Evolutionary conservation across 1,140 invertebrate genomes (phyloP).

Genomic region (Macrobrachium rosenbergii): DNA sequence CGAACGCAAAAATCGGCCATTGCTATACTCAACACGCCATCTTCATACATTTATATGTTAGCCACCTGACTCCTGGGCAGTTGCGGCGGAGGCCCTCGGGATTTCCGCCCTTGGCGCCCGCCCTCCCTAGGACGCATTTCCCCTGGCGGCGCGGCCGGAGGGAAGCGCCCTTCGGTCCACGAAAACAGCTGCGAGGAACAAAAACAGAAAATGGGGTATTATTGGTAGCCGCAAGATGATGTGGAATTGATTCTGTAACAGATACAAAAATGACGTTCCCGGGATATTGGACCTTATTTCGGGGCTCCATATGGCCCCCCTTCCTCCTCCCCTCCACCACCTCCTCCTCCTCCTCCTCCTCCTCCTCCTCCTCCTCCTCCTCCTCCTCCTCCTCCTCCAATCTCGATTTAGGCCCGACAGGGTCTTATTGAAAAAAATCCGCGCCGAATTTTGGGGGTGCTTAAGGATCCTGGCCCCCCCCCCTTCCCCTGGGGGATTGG

Average conservation of each 20-base stretch:
- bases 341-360: not conserved
- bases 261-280: constrained; percentile 56
- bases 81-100: not conserved
- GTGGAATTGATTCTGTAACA: constrained; percentile 59
- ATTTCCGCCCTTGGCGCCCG: too few relatives aligned
- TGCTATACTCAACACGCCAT: constrained; percentile 63
- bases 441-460: not conserved
- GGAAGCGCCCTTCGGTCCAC: not conserved
- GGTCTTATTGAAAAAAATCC: not conserved
- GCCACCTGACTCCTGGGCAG: constrained; percentile 59
- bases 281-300: too few relatives aligned
- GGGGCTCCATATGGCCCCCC: too few relatives aligned
- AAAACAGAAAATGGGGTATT: constrained; percentile 52
- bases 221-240: constrained; percentile 59
- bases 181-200: constrained; percentile 51
- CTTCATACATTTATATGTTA: constrained; percentile 64
- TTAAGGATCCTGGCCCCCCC: too few relatives aligned
- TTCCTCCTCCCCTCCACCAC: not conserved
- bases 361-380: not conserved
- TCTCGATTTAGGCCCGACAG: not conserved
- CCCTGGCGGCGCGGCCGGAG: not conserved
- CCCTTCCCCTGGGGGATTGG: too few relatives aligned
- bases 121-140: not conserved
- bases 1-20: constrained; percentile 57
- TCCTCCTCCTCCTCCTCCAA: not conserved